A percentile compares a stretch with the other conserved stretches of the same genome.
phyloP scores from a whole-genome alignment of 2,113 vertebrate species.

The Limanda limanda region DNA sequence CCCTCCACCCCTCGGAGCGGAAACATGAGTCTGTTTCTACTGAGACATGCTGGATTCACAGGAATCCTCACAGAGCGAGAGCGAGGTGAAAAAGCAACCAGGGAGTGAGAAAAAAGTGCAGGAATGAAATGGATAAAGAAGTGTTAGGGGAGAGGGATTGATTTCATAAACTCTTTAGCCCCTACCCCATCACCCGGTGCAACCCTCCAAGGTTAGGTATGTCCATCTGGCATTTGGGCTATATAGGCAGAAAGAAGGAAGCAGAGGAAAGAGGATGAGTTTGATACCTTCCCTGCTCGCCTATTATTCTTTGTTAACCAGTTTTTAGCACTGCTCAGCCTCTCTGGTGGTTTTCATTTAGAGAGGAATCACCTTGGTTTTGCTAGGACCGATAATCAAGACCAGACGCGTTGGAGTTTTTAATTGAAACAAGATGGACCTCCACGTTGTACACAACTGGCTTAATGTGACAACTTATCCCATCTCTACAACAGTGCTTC shows the following conservation, averaged over 20 bases:
- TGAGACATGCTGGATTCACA: constrained; percentile 53
- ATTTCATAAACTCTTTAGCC: constrained; percentile 68
- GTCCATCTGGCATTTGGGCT: constrained; percentile 68
- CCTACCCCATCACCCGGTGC: constrained; percentile 63
- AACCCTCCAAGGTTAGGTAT: constrained; percentile 57
- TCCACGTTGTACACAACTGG: constrained; percentile 82
- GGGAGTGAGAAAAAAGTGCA: constrained; percentile 31
- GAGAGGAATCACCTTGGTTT: constrained; percentile 86
- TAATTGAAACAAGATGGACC: constrained; percentile 88
- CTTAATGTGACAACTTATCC: constrained; percentile 85
- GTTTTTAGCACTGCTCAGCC: constrained; percentile 80
- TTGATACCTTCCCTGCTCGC: constrained; percentile 73
- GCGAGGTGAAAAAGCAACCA: constrained; percentile 33
- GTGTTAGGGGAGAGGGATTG: constrained; percentile 54
- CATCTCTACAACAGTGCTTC: constrained; percentile 82
- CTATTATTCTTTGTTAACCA: constrained; percentile 84
- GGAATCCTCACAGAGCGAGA: constrained; percentile 52
- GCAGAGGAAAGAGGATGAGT: constrained; percentile 74
- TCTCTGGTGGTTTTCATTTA: constrained; percentile 85
- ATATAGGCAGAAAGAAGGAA: constrained; percentile 77
- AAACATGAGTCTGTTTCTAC: constrained; percentile 56
- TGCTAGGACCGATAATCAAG: constrained; percentile 84
- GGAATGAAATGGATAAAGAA: constrained; percentile 49
- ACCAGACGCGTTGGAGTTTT: constrained; percentile 80
- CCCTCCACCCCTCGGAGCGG: constrained; percentile 21